Evolutionary conservation across 1,140 invertebrate species (phyloP), one percentile per base, ranked within the genome.

Genomic region (Ridgeia piscesae): DNA sequence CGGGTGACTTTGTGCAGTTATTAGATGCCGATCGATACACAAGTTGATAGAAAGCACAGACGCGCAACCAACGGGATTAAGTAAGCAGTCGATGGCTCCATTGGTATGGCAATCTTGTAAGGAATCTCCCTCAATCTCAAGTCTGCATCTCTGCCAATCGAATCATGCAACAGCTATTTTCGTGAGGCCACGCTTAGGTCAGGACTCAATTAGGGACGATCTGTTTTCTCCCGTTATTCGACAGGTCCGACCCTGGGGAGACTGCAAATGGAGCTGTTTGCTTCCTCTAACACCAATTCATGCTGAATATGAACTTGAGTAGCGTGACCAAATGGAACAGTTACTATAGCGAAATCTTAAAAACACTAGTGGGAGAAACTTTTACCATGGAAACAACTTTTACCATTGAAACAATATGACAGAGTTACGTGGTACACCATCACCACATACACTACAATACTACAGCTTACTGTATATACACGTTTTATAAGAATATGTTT

Each of bases 91-190:
- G 58, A 77, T 77, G 58, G 58, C 58, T 77, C 58, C 58, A 77
- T 77, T 77, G 58, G 58, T 77, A 77, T 77, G 58, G 58, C 58
- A 77, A 77, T 77, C 58, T 77, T 77, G 58, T 77, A 77, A 77
- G 58, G 58, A 77, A 77, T 77, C 58, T 77, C 8, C 58, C 58
- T 77, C 17, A 77, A 77, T 77, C 58, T 77, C 58, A 77, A 77
- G 58, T 77, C 58, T 77, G 58, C 58, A 77, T 77, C 58, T 77
- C 58, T 77, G 58, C 58, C 58, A 77, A 77, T 77, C 58, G 58
- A 77, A 77, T 77, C 58, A 77, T 77, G 58, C 58, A 77, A 77
- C 58, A 77, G 58, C 58, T 77, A 77, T 77, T 77, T 77, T 77
- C 58, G 58, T 77, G 58, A 77, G 58, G 58, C 58, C 58, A 77